Evolutionary conservation across 2,797 vertebrate genomes (phyloP).

Genomic region (Brotula barbata): DNA sequence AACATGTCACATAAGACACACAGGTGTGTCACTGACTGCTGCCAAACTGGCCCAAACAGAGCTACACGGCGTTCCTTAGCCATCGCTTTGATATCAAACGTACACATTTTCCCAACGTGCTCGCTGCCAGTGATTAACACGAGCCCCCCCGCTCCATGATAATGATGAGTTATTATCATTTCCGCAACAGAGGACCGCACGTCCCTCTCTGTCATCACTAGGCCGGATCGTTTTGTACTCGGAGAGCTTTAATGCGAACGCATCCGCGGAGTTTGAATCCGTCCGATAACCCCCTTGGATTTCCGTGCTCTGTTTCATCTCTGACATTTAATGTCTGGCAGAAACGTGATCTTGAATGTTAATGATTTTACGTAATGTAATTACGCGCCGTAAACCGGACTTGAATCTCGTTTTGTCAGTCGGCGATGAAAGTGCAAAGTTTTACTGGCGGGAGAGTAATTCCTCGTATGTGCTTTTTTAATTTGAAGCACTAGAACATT

Average conservation of each 20-base stretch:
- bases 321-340: too few species aligned
- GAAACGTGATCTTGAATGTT: slow-evolving; percentile 15
- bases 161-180: slow-evolving; percentile 38
- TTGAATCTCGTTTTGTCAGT: slow-evolving; percentile 10
- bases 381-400: slow-evolving; percentile 12
- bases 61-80: too few species aligned
- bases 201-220: slow-evolving; percentile 35
- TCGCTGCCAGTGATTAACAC: not conserved
- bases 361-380: slow-evolving; percentile 24
- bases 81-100: too few species aligned
- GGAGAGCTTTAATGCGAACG: slow-evolving; percentile 12
- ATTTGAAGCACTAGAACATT: not conserved
- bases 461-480: slow-evolving; percentile 14
- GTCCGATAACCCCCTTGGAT: not conserved
- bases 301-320: slow-evolving; percentile 16
- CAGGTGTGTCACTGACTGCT: too few species aligned
- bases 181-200: slow-evolving; percentile 6
- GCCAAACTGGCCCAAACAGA: too few species aligned
- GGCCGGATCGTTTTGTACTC: slow-evolving; percentile 1
- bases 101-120: slow-evolving; percentile 12
- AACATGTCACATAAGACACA: slow-evolving; percentile 18
- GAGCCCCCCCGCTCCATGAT: not conserved
- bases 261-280: slow-evolving; percentile 3
- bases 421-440: slow-evolving; percentile 9
- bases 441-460: slow-evolving; percentile 27